Conservation (phyloP, 2,888 invertebrate genomes). For the Agrochola lychnidis region DNA sequence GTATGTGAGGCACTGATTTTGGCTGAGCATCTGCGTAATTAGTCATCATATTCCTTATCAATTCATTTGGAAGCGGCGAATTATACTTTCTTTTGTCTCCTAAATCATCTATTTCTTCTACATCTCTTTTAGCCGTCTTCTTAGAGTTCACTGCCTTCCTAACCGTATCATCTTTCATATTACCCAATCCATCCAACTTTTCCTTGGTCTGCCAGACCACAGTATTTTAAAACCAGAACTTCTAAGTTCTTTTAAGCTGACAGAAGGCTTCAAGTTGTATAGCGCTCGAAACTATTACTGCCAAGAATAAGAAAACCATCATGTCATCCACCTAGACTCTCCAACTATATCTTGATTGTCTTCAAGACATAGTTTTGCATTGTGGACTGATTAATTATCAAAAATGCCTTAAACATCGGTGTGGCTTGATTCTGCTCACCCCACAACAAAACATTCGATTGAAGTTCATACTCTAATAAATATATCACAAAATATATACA, state of each 20-base stretch:
- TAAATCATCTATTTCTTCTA: not conserved
- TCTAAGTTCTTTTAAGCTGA: not conserved
- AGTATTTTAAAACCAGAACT: not conserved
- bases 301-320: not conserved
- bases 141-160: not conserved
- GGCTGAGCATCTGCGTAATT: not conserved
- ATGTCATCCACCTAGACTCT: not conserved
- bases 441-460: not conserved
- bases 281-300: not conserved
- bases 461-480: not conserved
- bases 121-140: not conserved
- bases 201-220: not conserved
- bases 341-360: not conserved
- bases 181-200: not conserved
- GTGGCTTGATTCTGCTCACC: not conserved
- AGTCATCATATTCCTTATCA: not conserved
- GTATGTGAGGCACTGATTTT: not conserved
- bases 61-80: not conserved
- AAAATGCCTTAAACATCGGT: not conserved
- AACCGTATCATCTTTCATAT: not conserved
- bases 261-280: not conserved
- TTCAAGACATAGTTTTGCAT: not conserved
- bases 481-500: conserved; percentile 1
- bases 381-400: not conserved
- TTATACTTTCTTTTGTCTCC: too few relatives aligned